phyloP scores from a whole-genome alignment of 2,113 vertebrate genomes.

The Triplophysa tibetana region DNA sequence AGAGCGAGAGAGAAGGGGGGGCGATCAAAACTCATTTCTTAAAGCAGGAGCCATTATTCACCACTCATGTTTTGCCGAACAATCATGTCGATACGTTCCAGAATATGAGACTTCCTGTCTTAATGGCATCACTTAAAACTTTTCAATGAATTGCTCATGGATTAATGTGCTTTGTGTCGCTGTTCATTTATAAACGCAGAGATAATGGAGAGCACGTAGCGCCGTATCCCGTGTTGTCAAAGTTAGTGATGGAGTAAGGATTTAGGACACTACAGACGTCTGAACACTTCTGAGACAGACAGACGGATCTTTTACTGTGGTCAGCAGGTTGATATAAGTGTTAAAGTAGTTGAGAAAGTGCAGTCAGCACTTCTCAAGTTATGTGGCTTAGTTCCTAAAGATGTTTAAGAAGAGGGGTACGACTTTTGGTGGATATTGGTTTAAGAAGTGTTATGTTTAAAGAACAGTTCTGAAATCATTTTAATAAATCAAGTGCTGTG shows the following conservation, averaged over 20 bases:
- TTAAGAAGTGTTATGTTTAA: background rate
- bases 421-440: background rate
- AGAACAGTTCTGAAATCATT: background rate
- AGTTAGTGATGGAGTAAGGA: background rate
- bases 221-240: background rate
- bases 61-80: background rate
- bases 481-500: too few species aligned
- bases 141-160: background rate
- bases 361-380: conserved; percentile 16
- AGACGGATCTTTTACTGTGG: background rate
- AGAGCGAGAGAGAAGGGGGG: conserved; percentile 37
- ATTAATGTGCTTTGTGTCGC: background rate
- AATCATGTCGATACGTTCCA: conserved; percentile 52
- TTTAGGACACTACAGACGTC: conserved; percentile 16
- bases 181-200: background rate
- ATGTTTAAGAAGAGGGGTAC: background rate
- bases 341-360: conserved; percentile 8
- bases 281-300: conserved; percentile 6
- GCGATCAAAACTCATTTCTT: conserved; percentile 60
- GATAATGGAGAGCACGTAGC: background rate
- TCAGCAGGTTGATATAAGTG: conserved; percentile 3
- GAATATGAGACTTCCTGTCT: conserved; percentile 50
- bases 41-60: background rate
- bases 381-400: background rate
- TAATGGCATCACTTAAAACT: conserved; percentile 12